These are phyloP conservation scores for Cygnus buccinator DNA, from an alignment of 2,113 vertebrate species.

Conservation along the genomic window DNA sequence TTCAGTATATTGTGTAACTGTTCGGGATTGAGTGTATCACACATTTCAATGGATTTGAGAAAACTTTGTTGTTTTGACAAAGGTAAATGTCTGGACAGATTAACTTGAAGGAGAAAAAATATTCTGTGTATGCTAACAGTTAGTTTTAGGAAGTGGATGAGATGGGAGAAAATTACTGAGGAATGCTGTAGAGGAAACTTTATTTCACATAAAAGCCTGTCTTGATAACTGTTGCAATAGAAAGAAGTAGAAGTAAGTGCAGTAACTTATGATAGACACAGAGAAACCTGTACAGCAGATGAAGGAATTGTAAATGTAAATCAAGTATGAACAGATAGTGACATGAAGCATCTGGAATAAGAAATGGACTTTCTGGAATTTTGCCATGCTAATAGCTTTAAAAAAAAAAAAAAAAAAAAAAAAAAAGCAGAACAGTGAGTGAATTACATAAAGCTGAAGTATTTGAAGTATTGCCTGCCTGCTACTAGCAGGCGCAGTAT, in stretches of 20 bases:
- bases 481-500: background rate
- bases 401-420: background rate
- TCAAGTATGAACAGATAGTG: background rate
- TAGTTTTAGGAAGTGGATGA: background rate
- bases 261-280: background rate
- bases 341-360: background rate
- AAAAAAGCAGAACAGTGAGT: background rate
- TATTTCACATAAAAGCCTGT: background rate
- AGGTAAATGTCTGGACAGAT: background rate
- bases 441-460: background rate
- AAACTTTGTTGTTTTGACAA: background rate
- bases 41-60: background rate
- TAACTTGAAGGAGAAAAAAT: background rate
- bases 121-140: background rate
- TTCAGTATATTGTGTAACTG: background rate
- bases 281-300: background rate
- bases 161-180: background rate
- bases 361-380: constrained; percentile 14
- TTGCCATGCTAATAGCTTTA: background rate
- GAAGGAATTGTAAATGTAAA: background rate
- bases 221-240: background rate
- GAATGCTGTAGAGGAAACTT: background rate
- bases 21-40: background rate
- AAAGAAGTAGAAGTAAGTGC: background rate
- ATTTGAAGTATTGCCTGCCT: background rate